Base-by-base conservation (phyloP, 2,888 invertebrate species). In the Acleris holmiana region DNA sequence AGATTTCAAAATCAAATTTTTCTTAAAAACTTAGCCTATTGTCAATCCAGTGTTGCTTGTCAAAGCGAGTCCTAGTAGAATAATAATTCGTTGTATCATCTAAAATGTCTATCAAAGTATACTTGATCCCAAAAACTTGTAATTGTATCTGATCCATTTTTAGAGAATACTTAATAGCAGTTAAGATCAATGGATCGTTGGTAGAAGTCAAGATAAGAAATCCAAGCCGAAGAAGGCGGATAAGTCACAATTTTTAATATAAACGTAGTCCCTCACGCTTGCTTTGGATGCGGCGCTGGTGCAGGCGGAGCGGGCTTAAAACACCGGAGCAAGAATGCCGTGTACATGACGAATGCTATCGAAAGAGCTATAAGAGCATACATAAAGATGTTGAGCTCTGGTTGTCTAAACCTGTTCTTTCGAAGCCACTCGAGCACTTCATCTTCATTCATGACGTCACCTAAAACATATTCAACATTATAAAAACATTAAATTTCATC, bases 361-460 rank as follows among this genome's bases (percentile, higher is more conserved):
- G 96, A 96, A 71, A 98, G 94, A 21, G 97, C 97, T 81, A 97
- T 95, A 75, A 98, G 93, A 57, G 97, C 97, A 85, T 98, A 98
- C 98, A 98, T 98, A 86, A 98, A 98, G 73, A 98, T 95, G 83
- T 98, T 98, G 49, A 98, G 89, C 85, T 98, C 98, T 0, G 98
- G 98, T 79, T 98, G 98, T 57, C 98, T 95, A 93, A 97, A 98
- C 73, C 98, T 94, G 85, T 98, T 98, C 90, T 98, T 98, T 75
- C 97, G 95, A 71, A 98, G 92, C 98, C 98, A 98, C 76, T 98
- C 98, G 70, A 98, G 89, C 18, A 98, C 98, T 83, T 97, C 97
- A 6, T 95, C 94, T 86, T 98, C 98, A 56, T 95, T 95, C 84
- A 96, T 94, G 68, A 98, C 87, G 76, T 98, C 97, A 74, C 98